phyloP scores from a whole-genome alignment of 2,888 invertebrate genomes.

The Ethmia dodecea region DNA sequence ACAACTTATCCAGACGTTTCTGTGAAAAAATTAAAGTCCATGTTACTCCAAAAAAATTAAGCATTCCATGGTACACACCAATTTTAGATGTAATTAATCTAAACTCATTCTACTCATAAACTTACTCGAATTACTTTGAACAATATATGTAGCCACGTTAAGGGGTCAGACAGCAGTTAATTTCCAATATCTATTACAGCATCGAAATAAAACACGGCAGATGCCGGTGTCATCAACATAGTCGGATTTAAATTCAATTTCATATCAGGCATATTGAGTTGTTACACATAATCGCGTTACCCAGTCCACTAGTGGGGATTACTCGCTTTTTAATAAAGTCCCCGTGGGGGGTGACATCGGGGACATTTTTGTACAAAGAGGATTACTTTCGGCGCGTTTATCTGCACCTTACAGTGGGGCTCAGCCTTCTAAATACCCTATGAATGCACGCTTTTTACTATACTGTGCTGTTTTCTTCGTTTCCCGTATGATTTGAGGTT shows the following conservation, averaged over 20 bases:
- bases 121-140: no score
- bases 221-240: conserved; percentile 46
- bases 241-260: conserved; percentile 69
- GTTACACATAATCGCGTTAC: conserved; percentile 73
- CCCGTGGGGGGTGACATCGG: conserved; percentile 59
- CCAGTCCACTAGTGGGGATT: conserved; percentile 73
- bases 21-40: no score
- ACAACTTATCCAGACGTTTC: no score
- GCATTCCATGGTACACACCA: no score
- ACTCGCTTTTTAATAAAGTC: conserved; percentile 75
- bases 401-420: conserved; percentile 73
- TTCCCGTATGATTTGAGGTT: no score
- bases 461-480: background rate
- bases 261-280: conserved; percentile 70
- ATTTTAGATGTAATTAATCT: no score
- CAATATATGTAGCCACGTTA: no score
- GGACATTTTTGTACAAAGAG: conserved; percentile 76
- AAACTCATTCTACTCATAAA: no score
- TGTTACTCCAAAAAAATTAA: no score
- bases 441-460: conserved; percentile 55
- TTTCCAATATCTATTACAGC: no score
- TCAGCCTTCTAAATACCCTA: conserved; percentile 67
- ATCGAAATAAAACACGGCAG: no score
- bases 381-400: conserved; percentile 73
- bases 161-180: no score